These are phyloP conservation scores for Cheilinus undulatus DNA, from an alignment of 2,113 vertebrate species.

Conservation along the genomic window DNA sequence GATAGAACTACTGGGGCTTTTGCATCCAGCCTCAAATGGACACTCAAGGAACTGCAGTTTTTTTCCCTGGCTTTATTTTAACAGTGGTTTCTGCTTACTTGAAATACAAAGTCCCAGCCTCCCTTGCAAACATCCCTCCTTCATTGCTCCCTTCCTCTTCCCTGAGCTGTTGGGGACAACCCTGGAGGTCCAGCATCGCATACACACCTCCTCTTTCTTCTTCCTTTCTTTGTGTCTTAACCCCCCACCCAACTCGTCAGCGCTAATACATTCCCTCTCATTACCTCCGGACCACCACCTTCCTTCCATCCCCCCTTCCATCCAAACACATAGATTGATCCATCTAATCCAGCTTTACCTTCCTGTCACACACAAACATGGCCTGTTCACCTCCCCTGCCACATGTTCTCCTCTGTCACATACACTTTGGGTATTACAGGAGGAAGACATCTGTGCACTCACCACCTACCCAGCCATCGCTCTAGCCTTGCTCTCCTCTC, in stretches of 20 bases:
- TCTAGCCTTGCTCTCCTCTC: slow-evolving; percentile 61
- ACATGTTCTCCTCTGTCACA: slow-evolving; percentile 38
- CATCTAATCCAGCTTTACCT: slow-evolving; percentile 62
- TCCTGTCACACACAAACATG: slow-evolving; percentile 26
- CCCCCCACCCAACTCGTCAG: slow-evolving; percentile 8
- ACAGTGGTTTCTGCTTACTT: too few species aligned
- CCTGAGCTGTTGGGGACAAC: slow-evolving; percentile 58
- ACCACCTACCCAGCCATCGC: slow-evolving; percentile 50
- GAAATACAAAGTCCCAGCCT: slow-evolving; percentile 15
- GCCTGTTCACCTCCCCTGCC: slow-evolving; percentile 19
- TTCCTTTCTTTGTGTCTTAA: slow-evolving; percentile 53
- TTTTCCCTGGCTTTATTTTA: too few species aligned
- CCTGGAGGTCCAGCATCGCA: slow-evolving; percentile 44
- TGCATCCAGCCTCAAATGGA: too few species aligned
- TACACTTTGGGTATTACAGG: slow-evolving; percentile 48
- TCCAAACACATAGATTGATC: slow-evolving; percentile 58
- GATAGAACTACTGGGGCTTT: too few species aligned
- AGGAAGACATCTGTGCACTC: slow-evolving; percentile 33
- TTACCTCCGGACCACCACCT: slow-evolving; percentile 59
- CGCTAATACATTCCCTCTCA: slow-evolving; percentile 66
- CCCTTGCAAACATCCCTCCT: slow-evolving; percentile 32
- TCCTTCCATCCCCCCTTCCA: slow-evolving; percentile 67
- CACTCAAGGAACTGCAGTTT: too few species aligned
- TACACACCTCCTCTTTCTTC: slow-evolving; percentile 31
- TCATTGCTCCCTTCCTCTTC: slow-evolving; percentile 11